Conservation (phyloP, 1,140 invertebrate species). For the Bombus cullumanus region DNA sequence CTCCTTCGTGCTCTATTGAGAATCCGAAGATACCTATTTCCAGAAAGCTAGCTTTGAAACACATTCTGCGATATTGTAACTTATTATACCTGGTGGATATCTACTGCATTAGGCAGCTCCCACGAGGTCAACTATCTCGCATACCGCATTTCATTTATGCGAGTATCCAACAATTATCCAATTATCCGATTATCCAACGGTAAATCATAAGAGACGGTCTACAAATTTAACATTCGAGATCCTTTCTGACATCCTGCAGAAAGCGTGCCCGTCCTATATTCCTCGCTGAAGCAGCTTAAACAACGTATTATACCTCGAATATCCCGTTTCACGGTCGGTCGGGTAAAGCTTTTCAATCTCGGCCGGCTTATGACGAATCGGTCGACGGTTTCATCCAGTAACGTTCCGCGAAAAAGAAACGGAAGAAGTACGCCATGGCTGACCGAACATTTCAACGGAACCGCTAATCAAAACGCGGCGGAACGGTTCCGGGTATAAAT, state of each 20-base stretch:
- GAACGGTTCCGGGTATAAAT: constrained; percentile 53
- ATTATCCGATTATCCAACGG: neutral
- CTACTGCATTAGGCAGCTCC: neutral
- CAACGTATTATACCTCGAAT: neutral
- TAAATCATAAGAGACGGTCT: neutral
- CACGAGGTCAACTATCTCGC: no score
- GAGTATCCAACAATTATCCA: neutral
- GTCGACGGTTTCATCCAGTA: neutral
- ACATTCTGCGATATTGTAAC: neutral
- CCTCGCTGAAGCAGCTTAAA: neutral
- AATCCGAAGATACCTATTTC: neutral
- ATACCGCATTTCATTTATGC: neutral
- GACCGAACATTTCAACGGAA: constrained; percentile 40
- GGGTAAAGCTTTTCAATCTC: constrained; percentile 23
- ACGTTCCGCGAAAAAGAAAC: neutral
- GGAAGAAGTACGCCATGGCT: neutral
- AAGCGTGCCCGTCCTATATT: neutral
- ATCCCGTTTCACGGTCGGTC: neutral
- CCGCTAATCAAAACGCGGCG: constrained; percentile 52
- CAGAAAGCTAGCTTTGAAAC: neutral
- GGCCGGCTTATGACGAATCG: constrained; percentile 10
- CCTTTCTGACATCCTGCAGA: neutral
- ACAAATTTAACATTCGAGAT: neutral
- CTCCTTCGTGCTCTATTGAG: neutral
- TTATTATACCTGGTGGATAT: neutral